phyloP scores from a whole-genome alignment of 1,140 invertebrate genomes.

The Drosophila cardini region DNA sequence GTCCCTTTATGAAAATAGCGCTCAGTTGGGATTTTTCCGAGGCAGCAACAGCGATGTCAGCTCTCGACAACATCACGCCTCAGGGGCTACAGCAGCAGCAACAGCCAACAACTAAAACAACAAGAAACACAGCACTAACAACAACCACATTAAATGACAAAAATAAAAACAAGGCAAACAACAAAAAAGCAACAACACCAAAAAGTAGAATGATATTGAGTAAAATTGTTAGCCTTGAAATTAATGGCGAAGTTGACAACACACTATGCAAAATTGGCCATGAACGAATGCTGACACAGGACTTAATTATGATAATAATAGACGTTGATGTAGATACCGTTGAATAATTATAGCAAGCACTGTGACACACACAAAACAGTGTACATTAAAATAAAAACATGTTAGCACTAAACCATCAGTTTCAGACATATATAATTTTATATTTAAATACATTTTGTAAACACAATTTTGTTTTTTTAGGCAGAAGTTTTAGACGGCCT shows the following conservation, averaged over 20 bases:
- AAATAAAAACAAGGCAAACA: slow-evolving; percentile 8
- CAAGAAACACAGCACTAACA: slow-evolving; percentile 4
- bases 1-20: slow-evolving; percentile 18
- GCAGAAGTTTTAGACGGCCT: too few species aligned
- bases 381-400: too few species aligned
- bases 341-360: slow-evolving; percentile 2
- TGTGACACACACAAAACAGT: background rate
- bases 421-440: too few species aligned
- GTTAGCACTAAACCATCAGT: too few species aligned
- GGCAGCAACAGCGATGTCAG: slow-evolving; percentile 61
- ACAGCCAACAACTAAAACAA: slow-evolving; percentile 42
- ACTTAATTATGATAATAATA: slow-evolving; percentile 35
- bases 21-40: background rate
- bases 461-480: too few species aligned
- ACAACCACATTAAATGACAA: slow-evolving; percentile 1
- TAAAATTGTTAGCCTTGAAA: slow-evolving; percentile 42
- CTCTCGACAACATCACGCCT: slow-evolving; percentile 71
- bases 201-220: slow-evolving; percentile 1
- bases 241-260: slow-evolving; percentile 38
- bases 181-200: too few species aligned
- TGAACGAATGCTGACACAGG: slow-evolving; percentile 15
- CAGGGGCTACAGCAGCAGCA: slow-evolving; percentile 46
- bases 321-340: slow-evolving; percentile 1
- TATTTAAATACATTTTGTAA: too few species aligned
- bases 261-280: slow-evolving; percentile 29